Percentiles rank a stretch among this genome's conserved stretches.
These are phyloP conservation scores for Anomalospiza imberbis DNA, from an alignment of 2,797 vertebrate genomes.

Conservation along the genomic window DNA sequence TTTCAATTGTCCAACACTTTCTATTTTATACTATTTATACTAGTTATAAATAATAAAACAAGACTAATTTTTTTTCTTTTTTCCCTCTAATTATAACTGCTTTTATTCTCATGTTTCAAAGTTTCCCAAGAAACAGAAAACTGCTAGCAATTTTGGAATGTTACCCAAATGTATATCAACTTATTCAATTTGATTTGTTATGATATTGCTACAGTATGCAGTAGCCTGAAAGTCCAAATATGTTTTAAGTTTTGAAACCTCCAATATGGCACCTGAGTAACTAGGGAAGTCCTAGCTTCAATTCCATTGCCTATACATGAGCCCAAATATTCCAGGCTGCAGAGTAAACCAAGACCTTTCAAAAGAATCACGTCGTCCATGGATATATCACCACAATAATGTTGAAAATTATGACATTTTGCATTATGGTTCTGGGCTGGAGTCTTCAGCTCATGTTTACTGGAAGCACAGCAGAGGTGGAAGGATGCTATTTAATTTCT, in stretches of 20 bases:
- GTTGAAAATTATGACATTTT: neutral
- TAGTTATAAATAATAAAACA: neutral
- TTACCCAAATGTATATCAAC: neutral
- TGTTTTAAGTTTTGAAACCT: neutral
- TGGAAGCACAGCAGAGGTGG: neutral
- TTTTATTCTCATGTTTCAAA: neutral
- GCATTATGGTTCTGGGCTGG: neutral
- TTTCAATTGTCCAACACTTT: neutral
- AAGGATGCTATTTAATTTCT: neutral
- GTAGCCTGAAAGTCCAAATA: neutral
- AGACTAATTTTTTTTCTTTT: fast-evolving
- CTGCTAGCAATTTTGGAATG: neutral
- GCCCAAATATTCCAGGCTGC: neutral
- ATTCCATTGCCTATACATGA: neutral
- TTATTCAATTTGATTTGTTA: neutral
- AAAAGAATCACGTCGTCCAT: neutral
- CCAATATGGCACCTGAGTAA: neutral
- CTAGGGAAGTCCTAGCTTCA: neutral
- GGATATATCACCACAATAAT: neutral
- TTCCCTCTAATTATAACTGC: neutral
- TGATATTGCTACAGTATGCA: neutral
- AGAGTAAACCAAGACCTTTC: neutral
- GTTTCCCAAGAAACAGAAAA: neutral
- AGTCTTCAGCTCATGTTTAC: neutral
- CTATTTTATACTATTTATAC: neutral